Evolutionary conservation across 2,888 invertebrate species (phyloP), one percentile per base, ranked within the genome.

Genomic region (Tinea semifulvella): DNA sequence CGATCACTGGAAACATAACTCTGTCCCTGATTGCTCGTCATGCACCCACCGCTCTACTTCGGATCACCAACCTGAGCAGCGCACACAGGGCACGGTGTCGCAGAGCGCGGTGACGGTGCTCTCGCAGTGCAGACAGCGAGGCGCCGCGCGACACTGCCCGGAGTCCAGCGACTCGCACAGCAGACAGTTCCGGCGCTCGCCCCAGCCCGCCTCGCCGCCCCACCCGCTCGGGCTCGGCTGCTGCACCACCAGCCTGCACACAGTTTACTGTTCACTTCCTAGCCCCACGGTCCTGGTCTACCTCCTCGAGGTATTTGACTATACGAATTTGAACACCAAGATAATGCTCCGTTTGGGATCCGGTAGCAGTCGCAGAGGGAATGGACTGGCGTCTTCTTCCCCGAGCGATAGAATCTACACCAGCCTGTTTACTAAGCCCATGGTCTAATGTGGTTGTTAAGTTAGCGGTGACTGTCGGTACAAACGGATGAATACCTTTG

Each of bases 121-220:
- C 79, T 79, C 36, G 74, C 79, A 0, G 77, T 76, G 59, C 67
- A 73, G 3, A 80, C 75, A 80, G 0, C 75, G 74, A 0, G 79
- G 79, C 76, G 76, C 77, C 2, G 76, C 63, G 1, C 69, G 55
- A 45, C 79, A 80, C 0, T 75, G 74, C 0, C 79, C 40, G 0
- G 76, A 68, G 59, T 79, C 80, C 52, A 68, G 65, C 5, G 58
- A 51, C 62, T 80, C 79, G 27, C 79, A 80, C 20, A 80, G 57
- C 49, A 79, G 50, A 48, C 79, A 80, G 64, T 80, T 80, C 57
- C 70, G 68, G 53, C 70, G 74, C 59, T 79, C 77, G 0, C 77
- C 69, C 1, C 66, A 54, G 11, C 73, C 53, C 20, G 68, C 65
- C 35, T 67, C 11, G 2, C 35, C 11, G 35, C 11, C 11, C 28